These are phyloP conservation scores for Halesus radiatus DNA, from an alignment of 1,140 invertebrate genomes.

Conservation along the genomic window DNA sequence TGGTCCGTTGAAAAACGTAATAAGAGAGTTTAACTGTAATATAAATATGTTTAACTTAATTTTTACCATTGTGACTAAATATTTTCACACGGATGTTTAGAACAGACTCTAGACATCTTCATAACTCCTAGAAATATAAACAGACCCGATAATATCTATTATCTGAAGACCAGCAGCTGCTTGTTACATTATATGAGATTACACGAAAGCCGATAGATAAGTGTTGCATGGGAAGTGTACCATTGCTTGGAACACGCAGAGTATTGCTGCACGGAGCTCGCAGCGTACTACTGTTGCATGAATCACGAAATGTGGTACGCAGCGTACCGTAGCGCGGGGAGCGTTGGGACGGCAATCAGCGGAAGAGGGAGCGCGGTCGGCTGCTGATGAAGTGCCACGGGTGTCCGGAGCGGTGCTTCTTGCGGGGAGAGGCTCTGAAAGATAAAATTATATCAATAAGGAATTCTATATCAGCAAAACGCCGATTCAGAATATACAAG, in stretches of 20 bases:
- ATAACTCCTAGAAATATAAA: neutral
- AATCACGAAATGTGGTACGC: no score
- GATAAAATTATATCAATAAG: neutral
- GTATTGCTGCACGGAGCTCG: neutral
- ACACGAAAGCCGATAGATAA: constrained; percentile 19
- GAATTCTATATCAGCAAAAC: no score
- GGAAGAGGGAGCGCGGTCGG: constrained; percentile 53
- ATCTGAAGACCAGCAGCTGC: neutral
- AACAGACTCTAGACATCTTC: neutral
- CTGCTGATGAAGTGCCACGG: constrained; percentile 51
- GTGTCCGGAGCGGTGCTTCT: constrained; percentile 45
- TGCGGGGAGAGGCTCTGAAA: constrained; percentile 51
- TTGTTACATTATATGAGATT: constrained; percentile 26
- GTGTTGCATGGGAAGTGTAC: neutral
- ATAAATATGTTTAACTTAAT: neutral
- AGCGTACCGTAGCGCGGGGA: neutral
- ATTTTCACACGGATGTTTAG: neutral
- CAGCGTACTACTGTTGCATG: no score
- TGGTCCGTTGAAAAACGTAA: neutral
- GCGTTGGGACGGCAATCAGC: constrained; percentile 4
- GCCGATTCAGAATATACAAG: no score
- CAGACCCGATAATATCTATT: neutral
- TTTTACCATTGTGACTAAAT: no score
- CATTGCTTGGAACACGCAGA: neutral
- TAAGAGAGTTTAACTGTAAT: neutral